Evolutionary conservation across 2,797 vertebrate species (phyloP).

Genomic region (Ctenosaura bakeri): DNA sequence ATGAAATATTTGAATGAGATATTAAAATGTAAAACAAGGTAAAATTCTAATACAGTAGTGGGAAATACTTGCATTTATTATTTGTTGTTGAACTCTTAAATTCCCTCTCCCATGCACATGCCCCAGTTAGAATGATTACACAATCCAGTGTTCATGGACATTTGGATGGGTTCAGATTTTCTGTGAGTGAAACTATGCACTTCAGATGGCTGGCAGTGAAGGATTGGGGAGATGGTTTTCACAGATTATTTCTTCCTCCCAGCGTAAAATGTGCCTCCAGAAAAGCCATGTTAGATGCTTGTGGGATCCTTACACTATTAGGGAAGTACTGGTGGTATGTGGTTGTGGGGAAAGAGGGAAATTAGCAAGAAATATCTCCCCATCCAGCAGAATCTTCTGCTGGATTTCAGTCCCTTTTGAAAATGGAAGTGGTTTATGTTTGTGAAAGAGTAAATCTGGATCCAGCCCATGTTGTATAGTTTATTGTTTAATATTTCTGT

Average conservation of each 20-base stretch:
- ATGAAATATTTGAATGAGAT: neutral
- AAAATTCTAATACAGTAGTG: neutral
- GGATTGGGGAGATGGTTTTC: neutral
- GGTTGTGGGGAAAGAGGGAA: neutral
- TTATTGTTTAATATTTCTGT: neutral
- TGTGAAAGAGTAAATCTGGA: neutral
- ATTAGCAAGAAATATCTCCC: neutral
- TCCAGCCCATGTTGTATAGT: neutral
- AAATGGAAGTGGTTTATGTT: neutral
- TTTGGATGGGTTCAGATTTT: neutral
- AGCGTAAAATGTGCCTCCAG: neutral
- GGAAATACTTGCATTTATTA: neutral
- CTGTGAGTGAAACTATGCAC: neutral
- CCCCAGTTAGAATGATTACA: too few relatives aligned
- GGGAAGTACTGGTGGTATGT: neutral
- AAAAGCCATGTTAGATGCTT: neutral
- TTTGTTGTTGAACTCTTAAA: neutral
- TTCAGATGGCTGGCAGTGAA: neutral
- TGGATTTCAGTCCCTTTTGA: neutral
- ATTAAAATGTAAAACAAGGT: neutral
- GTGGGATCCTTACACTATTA: neutral
- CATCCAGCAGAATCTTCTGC: neutral
- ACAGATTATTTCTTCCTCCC: neutral
- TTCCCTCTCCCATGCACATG: neutral
- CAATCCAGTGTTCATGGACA: too few relatives aligned